Evolutionary conservation across 2,113 vertebrate species (phyloP).

Genomic region (Rousettus leschenaultii): DNA sequence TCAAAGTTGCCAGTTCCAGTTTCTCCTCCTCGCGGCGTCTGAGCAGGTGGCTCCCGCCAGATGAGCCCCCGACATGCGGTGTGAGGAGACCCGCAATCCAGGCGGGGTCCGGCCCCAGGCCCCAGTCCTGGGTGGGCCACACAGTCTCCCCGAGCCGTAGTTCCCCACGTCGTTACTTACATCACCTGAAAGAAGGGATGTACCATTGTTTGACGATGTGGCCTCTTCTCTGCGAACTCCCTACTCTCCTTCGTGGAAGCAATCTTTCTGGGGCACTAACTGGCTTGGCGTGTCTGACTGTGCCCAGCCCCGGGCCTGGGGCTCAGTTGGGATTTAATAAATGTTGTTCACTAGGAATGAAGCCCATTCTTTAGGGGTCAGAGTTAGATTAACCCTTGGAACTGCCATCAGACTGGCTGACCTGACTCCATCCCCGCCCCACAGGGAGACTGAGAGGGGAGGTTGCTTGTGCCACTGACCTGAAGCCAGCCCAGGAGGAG

Average conservation of each 20-base stretch:
- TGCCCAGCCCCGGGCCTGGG: background rate
- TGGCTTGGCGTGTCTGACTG: background rate
- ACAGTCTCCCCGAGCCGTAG: background rate
- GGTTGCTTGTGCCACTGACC: too few species aligned
- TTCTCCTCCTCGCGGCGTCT: background rate
- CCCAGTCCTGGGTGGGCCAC: background rate
- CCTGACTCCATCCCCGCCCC: background rate
- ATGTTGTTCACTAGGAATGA: too few species aligned
- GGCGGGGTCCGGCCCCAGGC: background rate
- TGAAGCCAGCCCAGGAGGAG: background rate
- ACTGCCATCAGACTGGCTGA: background rate
- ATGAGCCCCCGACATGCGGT: too few species aligned
- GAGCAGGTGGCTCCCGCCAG: background rate
- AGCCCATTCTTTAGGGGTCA: background rate
- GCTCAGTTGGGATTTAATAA: background rate
- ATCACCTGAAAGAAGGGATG: background rate
- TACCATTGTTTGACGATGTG: rapidly evolving
- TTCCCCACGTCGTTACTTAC: background rate
- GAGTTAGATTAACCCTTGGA: background rate
- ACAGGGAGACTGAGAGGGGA: background rate
- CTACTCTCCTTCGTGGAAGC: background rate
- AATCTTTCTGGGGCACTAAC: rapidly evolving
- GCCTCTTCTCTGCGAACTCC: background rate
- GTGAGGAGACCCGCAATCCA: background rate
- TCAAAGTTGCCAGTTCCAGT: background rate